Evolutionary conservation across 2,888 invertebrate genomes (phyloP).

Genomic region (Drosophila limbata): DNA sequence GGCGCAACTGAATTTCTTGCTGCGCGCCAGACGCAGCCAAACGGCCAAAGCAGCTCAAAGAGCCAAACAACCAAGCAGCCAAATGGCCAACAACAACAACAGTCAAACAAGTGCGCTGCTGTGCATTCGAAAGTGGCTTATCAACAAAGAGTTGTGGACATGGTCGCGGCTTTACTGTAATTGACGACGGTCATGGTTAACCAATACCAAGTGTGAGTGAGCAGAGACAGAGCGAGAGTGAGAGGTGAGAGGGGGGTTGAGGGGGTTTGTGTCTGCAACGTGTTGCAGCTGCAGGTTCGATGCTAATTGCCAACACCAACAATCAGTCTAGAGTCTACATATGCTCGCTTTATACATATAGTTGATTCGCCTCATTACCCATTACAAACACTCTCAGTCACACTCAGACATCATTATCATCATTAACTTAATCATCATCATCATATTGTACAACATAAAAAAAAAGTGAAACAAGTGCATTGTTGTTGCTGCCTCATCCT

Average conservation of each 20-base stretch:
- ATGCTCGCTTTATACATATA: constrained; percentile 61
- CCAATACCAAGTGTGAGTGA: constrained; percentile 18
- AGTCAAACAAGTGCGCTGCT: constrained; percentile 49
- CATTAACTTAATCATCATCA: constrained; percentile 7
- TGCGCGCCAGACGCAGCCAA: constrained; percentile 54
- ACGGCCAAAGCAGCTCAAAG: constrained; percentile 42
- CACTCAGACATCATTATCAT: constrained; percentile 30
- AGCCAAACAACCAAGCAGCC: constrained; percentile 36
- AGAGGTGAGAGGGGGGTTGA: neutral
- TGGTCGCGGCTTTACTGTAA: constrained; percentile 70
- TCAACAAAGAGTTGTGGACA: constrained; percentile 67
- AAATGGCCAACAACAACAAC: constrained; percentile 37
- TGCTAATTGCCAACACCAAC: constrained; percentile 70
- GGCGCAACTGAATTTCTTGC: constrained; percentile 73
- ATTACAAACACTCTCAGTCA: constrained; percentile 35
- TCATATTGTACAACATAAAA: constrained; percentile 21
- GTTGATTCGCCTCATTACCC: constrained; percentile 56
- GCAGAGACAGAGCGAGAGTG: neutral
- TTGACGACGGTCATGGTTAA: constrained; percentile 63
- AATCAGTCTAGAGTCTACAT: constrained; percentile 43
- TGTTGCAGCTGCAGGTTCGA: constrained; percentile 52
- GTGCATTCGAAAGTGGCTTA: constrained; percentile 74
- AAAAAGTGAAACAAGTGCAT: constrained; percentile 67
- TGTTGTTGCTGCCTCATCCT: constrained; percentile 26
- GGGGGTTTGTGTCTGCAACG: constrained; percentile 1